Evolutionary conservation across 2,113 vertebrate genomes (phyloP).

Genomic region (Corythornis cristatus): DNA sequence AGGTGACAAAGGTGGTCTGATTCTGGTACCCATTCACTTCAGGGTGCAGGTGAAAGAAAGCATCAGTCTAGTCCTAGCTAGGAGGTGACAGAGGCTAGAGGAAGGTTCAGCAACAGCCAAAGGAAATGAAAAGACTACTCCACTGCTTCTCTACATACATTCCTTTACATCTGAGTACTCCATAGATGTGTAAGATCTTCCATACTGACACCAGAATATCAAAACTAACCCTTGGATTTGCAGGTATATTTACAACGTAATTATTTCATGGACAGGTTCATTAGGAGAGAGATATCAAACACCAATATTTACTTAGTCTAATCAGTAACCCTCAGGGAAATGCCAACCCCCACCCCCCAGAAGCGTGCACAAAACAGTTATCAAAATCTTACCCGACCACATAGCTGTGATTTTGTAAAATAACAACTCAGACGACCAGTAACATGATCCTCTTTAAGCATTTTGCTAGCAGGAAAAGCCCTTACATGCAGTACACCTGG

Average conservation of each 20-base stretch:
- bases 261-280: conserved; percentile 77
- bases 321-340: conserved; percentile 82
- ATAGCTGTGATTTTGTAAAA: conserved; percentile 82
- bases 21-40: conserved; percentile 75
- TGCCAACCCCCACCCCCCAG: conserved; percentile 79
- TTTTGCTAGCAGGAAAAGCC: conserved; percentile 84
- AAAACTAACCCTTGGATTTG: conserved; percentile 81
- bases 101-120: conserved; percentile 77
- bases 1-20: conserved; percentile 77
- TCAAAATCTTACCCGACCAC: conserved; percentile 82
- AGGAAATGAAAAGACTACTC: conserved; percentile 73
- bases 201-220: conserved; percentile 82
- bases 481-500: conserved; percentile 81
- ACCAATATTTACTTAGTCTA: conserved; percentile 78
- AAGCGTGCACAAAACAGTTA: conserved; percentile 83
- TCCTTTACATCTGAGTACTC: conserved; percentile 73
- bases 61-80: conserved; percentile 63
- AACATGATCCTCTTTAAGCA: conserved; percentile 82
- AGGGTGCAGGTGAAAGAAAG: conserved; percentile 72
- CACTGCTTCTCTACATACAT: conserved; percentile 75
- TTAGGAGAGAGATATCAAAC: conserved; percentile 81
- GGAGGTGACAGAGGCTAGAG: conserved; percentile 71
- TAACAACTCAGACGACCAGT: conserved; percentile 83
- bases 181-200: conserved; percentile 80
- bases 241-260: conserved; percentile 81